Conservation (phyloP, 2,888 invertebrate genomes). For the Lordiphosa fenestrarum region DNA sequence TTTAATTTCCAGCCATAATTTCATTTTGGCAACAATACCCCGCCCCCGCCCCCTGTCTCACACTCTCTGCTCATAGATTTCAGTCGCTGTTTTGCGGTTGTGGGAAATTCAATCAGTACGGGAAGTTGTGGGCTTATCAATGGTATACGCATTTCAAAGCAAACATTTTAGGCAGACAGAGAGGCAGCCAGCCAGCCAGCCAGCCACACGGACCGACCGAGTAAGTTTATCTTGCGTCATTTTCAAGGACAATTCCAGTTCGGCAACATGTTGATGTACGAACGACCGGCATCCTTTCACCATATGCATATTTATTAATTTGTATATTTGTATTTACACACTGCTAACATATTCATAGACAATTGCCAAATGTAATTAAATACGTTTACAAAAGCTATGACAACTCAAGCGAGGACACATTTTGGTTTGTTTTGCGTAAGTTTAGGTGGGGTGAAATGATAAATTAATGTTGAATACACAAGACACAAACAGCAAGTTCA, state of each 20-base stretch:
- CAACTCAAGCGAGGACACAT: conserved; percentile 11
- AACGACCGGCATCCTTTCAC: background rate
- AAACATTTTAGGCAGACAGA: conserved; percentile 58
- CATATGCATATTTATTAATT: conserved; percentile 69
- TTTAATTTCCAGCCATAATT: conserved; percentile 72
- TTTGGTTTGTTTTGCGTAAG: conserved; percentile 3
- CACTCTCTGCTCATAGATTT: conserved; percentile 14
- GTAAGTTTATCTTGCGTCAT: conserved; percentile 61
- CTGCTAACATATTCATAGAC: conserved; percentile 76
- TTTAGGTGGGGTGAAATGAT: too few relatives aligned
- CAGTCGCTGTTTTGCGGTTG: conserved; percentile 46
- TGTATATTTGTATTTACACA: conserved; percentile 66
- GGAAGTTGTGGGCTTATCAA: conserved; percentile 51
- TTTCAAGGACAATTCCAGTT: conserved; percentile 56
- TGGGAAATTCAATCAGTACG: conserved; percentile 64
- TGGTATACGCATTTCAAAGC: conserved; percentile 70
- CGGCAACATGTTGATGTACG: background rate
- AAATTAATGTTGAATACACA: too few relatives aligned
- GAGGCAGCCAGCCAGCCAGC: conserved; percentile 11
- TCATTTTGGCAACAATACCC: conserved; percentile 32
- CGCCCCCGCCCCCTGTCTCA: conserved; percentile 6
- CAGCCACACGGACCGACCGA: conserved; percentile 15
- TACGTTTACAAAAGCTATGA: conserved; percentile 55
- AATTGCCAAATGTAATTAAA: conserved; percentile 71
- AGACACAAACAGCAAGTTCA: too few relatives aligned